A percentile compares a stretch with the other conserved stretches of the same genome.
These are phyloP conservation scores for Chiloscyllium plagiosum DNA, from an alignment of 2,113 vertebrate genomes.

Conservation along the genomic window DNA sequence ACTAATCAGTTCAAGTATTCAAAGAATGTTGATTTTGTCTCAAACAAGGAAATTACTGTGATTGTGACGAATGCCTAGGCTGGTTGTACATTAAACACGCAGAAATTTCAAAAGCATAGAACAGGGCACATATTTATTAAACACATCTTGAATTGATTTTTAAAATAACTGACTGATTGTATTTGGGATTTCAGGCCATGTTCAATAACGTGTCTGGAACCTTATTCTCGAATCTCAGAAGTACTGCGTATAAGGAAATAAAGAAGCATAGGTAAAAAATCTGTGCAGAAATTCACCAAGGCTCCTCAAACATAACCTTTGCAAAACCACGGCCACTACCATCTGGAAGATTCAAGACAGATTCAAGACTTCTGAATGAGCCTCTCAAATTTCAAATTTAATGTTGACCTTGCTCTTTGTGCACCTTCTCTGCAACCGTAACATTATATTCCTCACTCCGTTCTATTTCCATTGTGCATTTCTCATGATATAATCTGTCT, in stretches of 20 bases:
- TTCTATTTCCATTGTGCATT: too few relatives aligned
- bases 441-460: too few relatives aligned
- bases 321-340: too few relatives aligned
- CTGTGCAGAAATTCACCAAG: too few relatives aligned
- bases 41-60: background rate
- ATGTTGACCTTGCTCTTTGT: too few relatives aligned
- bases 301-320: too few relatives aligned
- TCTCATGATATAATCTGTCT: too few relatives aligned
- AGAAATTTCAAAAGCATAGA: background rate
- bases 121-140: background rate
- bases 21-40: background rate
- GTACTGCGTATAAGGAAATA: background rate
- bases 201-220: background rate
- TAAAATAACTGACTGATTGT: background rate
- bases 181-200: background rate
- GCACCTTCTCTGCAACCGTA: too few relatives aligned
- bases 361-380: too few relatives aligned
- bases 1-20: background rate
- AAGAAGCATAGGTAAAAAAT: background rate
- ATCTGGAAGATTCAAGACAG: too few relatives aligned
- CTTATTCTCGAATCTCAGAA: background rate
- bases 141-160: background rate
- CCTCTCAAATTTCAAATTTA: too few relatives aligned
- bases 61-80: background rate
- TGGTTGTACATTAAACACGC: background rate